Evolutionary conservation across 2,888 invertebrate genomes (phyloP).

Genomic region (Eupeodes latifasciatus): DNA sequence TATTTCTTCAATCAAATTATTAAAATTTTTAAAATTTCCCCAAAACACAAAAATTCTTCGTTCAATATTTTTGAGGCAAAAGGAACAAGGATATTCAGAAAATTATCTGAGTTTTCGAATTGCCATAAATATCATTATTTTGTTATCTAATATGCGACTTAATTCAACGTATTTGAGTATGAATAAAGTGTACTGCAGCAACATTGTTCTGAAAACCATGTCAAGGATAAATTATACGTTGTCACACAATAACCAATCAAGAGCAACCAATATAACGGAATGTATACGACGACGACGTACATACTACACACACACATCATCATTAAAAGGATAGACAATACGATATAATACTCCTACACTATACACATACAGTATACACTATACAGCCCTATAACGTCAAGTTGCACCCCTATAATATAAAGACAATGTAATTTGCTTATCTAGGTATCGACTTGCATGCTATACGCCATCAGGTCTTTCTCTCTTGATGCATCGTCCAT

Average conservation of each 20-base stretch:
- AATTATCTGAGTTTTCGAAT: no score
- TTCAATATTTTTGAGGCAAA: no score
- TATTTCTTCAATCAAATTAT: no score
- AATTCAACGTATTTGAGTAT: neutral
- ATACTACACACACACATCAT: neutral
- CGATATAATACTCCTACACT: neutral
- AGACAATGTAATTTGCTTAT: slow-evolving; percentile 71
- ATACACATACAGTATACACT: neutral
- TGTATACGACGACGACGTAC: neutral
- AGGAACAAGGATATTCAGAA: no score
- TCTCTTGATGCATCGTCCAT: slow-evolving; percentile 24
- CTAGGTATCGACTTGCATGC: slow-evolving; percentile 25
- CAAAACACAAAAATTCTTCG: no score
- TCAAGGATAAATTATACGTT: slow-evolving; percentile 72
- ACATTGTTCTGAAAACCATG: slow-evolving; percentile 47
- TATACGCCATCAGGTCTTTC: neutral
- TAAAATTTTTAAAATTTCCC: no score
- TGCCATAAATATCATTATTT: neutral
- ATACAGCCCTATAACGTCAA: neutral
- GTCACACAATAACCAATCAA: slow-evolving; percentile 70
- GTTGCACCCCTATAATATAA: slow-evolving; percentile 34
- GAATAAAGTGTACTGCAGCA: neutral
- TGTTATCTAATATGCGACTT: neutral
- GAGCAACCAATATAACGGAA: slow-evolving; percentile 14
- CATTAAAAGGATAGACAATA: neutral